These are phyloP conservation scores for Tanypteryx hageni DNA, from an alignment of 2,888 invertebrate species.

Conservation along the genomic window DNA sequence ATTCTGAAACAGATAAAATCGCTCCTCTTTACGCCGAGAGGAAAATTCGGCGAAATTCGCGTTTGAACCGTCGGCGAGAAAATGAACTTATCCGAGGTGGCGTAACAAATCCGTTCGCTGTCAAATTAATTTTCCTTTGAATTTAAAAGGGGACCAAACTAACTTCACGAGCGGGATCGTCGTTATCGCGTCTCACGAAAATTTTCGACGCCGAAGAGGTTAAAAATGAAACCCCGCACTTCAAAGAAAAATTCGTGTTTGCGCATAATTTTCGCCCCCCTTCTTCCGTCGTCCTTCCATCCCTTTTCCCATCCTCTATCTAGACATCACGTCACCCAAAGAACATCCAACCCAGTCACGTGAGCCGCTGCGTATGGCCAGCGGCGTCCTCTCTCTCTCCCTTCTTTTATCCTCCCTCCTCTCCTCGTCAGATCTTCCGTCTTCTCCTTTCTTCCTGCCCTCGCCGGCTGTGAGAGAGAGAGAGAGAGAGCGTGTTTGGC, in stretches of 20 bases:
- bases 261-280: background rate
- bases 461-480: background rate
- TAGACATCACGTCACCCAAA: background rate
- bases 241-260: background rate
- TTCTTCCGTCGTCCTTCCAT: background rate
- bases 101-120: background rate
- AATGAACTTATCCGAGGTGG: background rate
- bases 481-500: background rate
- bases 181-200: background rate
- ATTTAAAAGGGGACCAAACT: background rate
- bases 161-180: background rate
- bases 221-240: background rate
- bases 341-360: background rate
- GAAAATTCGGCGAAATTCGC: background rate
- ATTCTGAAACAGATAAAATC: no score
- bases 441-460: background rate
- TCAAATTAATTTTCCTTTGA: background rate
- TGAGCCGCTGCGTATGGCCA: background rate
- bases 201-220: background rate
- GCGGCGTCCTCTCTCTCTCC: background rate
- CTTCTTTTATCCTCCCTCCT: background rate
- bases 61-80: background rate
- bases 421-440: background rate
- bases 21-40: no score
- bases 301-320: background rate